Percentiles rank a stretch among this genome's conserved stretches.
Evolutionary conservation across 1,140 invertebrate species (phyloP).

Genomic region (Geopemphigus sp.): DNA sequence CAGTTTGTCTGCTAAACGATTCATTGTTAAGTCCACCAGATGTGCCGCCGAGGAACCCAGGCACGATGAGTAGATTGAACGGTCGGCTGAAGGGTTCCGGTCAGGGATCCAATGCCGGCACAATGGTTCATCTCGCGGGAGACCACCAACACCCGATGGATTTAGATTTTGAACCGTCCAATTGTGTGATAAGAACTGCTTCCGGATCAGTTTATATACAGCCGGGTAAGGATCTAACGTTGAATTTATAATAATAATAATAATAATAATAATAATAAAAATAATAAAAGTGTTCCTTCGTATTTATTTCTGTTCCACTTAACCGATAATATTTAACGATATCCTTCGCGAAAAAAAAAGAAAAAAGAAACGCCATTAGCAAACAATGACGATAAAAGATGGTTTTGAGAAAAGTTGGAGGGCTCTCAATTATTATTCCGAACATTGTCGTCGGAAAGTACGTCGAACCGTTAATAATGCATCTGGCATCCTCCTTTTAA

Average conservation of each 20-base stretch:
- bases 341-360: not conserved
- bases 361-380: constrained; percentile 36
- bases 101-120: constrained; percentile 53
- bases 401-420: constrained; percentile 33
- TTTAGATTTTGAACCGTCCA: constrained; percentile 81
- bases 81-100: constrained; percentile 68
- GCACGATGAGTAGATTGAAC: constrained; percentile 75
- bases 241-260: not conserved
- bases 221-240: constrained; percentile 62
- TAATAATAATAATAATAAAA: constrained; percentile 1
- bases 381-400: constrained; percentile 46
- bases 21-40: constrained; percentile 66
- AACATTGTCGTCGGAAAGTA: constrained; percentile 28
- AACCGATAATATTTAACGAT: constrained; percentile 44
- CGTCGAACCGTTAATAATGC: constrained; percentile 37
- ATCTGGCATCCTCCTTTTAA: constrained; percentile 13
- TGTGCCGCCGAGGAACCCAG: constrained; percentile 82
- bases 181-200: constrained; percentile 80
- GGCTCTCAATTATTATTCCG: constrained; percentile 43
- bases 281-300: not conserved
- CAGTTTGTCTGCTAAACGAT: constrained; percentile 82
- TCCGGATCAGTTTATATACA: constrained; percentile 91
- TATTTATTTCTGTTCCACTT: constrained; percentile 21
- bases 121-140: constrained; percentile 57
- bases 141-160: constrained; percentile 56